phyloP scores from a whole-genome alignment of 92 coral and sea anemone species.

The Palythoa grandiflora region DNA sequence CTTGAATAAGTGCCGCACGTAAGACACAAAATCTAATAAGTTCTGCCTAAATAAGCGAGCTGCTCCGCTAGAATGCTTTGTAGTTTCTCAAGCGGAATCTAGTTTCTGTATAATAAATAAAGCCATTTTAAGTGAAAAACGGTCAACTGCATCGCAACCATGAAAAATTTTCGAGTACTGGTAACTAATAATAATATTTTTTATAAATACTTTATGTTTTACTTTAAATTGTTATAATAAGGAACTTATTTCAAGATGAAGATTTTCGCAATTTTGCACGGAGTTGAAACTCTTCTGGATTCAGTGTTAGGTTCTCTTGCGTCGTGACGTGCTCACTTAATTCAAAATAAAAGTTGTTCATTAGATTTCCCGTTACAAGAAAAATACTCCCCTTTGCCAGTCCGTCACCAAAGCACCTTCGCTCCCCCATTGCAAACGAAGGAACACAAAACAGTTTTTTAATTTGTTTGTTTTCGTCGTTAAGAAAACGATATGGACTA shows the following conservation, averaged over 20 bases:
- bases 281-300: conserved; percentile 54
- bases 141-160: too few relatives aligned
- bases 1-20: too few relatives aligned
- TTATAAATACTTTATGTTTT: not conserved
- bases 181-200: too few relatives aligned
- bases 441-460: conserved; percentile 37
- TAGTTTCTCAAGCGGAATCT: too few relatives aligned
- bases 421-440: conserved; percentile 68
- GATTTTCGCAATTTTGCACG: conserved; percentile 7
- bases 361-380: conserved; percentile 51
- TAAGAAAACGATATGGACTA: conserved; percentile 68
- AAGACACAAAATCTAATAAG: too few relatives aligned
- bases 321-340: conserved; percentile 31
- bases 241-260: not conserved
- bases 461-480: conserved; percentile 12
- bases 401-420: conserved; percentile 69
- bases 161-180: too few relatives aligned
- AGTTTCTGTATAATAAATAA: too few relatives aligned
- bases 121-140: too few relatives aligned
- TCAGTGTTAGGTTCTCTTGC: conserved; percentile 46
- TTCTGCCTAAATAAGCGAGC: too few relatives aligned
- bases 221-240: not conserved
- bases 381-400: conserved; percentile 54
- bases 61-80: too few relatives aligned
- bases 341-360: conserved; percentile 52